Evolutionary conservation across 2,888 invertebrate genomes (phyloP).

Genomic region (Drosophila buzzatii): DNA sequence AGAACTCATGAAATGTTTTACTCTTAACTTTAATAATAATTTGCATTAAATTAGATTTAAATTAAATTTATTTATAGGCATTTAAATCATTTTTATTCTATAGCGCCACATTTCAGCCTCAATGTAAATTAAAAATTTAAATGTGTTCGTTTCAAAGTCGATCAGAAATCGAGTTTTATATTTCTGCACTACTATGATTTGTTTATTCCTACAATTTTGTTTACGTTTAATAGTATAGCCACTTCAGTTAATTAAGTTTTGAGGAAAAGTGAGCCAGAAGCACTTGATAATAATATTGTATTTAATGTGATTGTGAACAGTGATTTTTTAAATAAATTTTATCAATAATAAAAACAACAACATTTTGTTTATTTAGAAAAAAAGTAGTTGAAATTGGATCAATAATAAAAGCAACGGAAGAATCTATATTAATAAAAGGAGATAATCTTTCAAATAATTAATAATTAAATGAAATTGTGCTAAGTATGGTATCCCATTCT

Average conservation of each 20-base stretch:
- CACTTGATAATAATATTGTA: constrained; percentile 22
- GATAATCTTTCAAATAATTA: neutral
- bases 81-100: no score
- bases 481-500: neutral
- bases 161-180: neutral
- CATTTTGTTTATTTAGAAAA: neutral
- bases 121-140: no score
- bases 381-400: no score
- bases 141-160: no score
- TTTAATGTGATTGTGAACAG: constrained; percentile 54
- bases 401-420: no score
- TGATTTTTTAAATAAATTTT: constrained; percentile 50
- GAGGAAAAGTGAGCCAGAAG: neutral
- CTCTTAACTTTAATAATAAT: no score
- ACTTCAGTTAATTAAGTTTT: neutral
- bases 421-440: neutral
- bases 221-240: neutral
- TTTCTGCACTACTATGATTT: neutral
- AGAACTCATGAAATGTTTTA: no score
- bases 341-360: constrained; percentile 16
- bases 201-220: neutral
- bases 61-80: no score
- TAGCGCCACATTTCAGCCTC: no score
- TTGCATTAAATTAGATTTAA: no score
- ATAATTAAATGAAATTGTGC: no score